Evolutionary conservation across 1,140 invertebrate genomes (phyloP), one percentile per base, ranked within the genome.

Genomic region (Brachionus asplanchnoidis): DNA sequence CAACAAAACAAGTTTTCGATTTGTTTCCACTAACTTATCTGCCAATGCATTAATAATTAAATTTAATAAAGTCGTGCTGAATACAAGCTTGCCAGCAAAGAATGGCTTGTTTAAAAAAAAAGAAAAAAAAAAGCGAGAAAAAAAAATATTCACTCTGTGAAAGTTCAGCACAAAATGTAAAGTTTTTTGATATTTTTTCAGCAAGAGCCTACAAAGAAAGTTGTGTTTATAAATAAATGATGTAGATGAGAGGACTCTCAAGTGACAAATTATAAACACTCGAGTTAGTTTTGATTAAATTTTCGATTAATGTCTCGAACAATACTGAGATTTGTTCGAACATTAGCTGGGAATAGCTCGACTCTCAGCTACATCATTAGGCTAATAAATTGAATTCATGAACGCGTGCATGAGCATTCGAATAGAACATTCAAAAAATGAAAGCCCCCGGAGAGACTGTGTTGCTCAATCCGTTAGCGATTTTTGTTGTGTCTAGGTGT

Each of bases 261-360:
- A 77, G 73, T 77, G 73, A 77, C 73, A 77, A 77, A 77, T 77
- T 77, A 77, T 77, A 77, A 77, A 77, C 73, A 77, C 73, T 77
- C 42, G 73, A 77, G 26, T 77, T 77, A 32, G 40, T 77, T 77
- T 77, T 77, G 73, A 77, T 77, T 77, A 77, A 53, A 77, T 77
- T 36, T 36, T 77, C 23, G 44, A 77, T 73, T 73, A 73, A 73
- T 73, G 32, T 32, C 36, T 14, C 20, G 53, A 60, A 60, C 53
- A 60, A 60, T 60, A 60, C 53, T 60, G 53, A 60, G 53, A 60
- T 60, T 53, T 60, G 53, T 26, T 23, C 53, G 17, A 6, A 60
- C 53, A 60, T 60, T 60, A 60, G 17, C 17, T 60, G 53, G 53
- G 53, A 60, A 60, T 60, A 9, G 17, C n/a, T 23, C 53, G 17